Percentiles rank a stretch among this genome's conserved stretches.
These are phyloP conservation scores for Carollia perspicillata DNA, from an alignment of 2,113 vertebrate genomes.

Conservation along the genomic window DNA sequence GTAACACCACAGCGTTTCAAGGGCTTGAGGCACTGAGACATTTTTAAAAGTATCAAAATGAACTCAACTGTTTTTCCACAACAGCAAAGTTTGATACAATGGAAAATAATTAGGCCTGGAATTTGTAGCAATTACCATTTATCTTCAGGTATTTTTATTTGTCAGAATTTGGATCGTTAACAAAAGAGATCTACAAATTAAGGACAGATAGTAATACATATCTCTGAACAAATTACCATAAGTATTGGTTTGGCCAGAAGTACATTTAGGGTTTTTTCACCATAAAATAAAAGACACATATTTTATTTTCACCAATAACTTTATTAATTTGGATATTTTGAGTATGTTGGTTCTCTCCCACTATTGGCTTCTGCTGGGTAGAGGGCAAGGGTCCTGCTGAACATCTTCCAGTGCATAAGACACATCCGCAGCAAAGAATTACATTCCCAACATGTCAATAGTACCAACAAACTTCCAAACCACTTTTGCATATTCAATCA, in stretches of 20 bases:
- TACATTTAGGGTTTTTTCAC: no score
- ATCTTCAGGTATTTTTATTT: conserved; percentile 14
- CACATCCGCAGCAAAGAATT: no score
- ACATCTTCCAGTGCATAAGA: no score
- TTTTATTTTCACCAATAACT: no score
- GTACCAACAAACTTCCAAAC: no score
- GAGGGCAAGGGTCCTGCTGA: no score
- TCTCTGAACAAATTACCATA: conserved; percentile 18
- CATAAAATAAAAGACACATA: no score
- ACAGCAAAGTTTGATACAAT: background rate
- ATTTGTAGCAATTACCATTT: background rate
- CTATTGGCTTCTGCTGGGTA: no score
- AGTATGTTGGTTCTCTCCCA: no score
- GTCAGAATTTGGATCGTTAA: background rate
- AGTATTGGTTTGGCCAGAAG: background rate
- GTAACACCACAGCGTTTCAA: background rate
- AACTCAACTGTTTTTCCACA: background rate
- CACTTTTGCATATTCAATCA: no score
- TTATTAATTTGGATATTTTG: no score
- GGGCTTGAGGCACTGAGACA: background rate
- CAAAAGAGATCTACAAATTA: background rate
- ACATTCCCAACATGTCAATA: no score
- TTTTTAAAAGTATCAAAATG: background rate
- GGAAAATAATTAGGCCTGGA: background rate
- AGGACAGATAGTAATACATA: background rate